Evolutionary conservation across 2,888 invertebrate genomes (phyloP).

Genomic region (Diarsia brunnea): DNA sequence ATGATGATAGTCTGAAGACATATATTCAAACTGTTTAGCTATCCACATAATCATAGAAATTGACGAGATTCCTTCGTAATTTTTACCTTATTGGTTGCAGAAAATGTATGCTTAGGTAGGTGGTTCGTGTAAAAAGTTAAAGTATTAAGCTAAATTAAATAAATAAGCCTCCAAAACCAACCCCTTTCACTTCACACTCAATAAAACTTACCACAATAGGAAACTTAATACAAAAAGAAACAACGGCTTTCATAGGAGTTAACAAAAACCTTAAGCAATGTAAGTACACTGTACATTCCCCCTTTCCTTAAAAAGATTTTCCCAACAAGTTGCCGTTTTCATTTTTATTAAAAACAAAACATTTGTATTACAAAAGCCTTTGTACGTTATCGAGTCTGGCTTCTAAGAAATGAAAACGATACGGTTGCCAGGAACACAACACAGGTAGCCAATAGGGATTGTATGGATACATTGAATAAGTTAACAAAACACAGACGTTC

Average conservation of each 20-base stretch:
- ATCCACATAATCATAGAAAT: too few relatives aligned
- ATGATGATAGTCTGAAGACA: too few relatives aligned
- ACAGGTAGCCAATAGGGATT: constrained; percentile 62
- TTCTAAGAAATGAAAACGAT: constrained; percentile 67
- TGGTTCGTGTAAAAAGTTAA: too few relatives aligned
- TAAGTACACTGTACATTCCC: not conserved
- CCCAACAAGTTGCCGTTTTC: constrained; percentile 32
- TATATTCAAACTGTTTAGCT: too few relatives aligned
- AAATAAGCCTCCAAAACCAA: constrained; percentile 5
- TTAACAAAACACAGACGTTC: constrained; percentile 31
- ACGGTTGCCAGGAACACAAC: constrained; percentile 56
- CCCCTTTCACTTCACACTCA: constrained; percentile 8
- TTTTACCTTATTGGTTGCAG: too few relatives aligned
- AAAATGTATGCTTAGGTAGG: too few relatives aligned
- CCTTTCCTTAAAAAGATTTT: constrained; percentile 51
- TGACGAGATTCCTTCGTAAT: too few relatives aligned
- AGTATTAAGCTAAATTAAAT: not conserved
- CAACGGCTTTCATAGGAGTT: constrained; percentile 32
- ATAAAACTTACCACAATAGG: constrained; percentile 15
- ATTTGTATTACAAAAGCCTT: constrained; percentile 59
- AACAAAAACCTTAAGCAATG: constrained; percentile 28
- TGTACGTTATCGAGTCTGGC: constrained; percentile 58
- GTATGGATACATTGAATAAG: constrained; percentile 47
- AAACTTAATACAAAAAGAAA: constrained; percentile 25
- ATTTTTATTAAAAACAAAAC: constrained; percentile 57